These are phyloP conservation scores for Eurois occulta DNA, from an alignment of 2,888 invertebrate species.

Conservation along the genomic window DNA sequence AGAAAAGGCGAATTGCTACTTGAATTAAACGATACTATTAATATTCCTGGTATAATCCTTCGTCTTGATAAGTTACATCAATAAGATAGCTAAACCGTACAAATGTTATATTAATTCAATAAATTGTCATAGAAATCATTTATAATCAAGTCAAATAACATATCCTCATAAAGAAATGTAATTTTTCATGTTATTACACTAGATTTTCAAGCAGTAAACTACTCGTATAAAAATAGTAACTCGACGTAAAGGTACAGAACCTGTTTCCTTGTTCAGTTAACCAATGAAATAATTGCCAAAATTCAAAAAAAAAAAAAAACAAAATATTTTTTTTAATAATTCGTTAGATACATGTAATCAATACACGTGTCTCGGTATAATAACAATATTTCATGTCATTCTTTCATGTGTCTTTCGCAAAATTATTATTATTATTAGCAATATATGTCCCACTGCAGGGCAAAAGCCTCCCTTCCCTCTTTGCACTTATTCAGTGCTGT, in stretches of 20 bases:
- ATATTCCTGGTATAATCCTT: conserved; percentile 40
- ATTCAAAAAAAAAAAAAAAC: too few relatives aligned
- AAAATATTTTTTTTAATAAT: too few relatives aligned
- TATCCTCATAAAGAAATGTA: not conserved
- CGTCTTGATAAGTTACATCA: conserved; percentile 9
- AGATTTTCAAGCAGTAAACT: not conserved
- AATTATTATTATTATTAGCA: too few relatives aligned
- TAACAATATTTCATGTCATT: not conserved
- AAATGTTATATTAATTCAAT: not conserved
- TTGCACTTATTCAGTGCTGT: too few relatives aligned
- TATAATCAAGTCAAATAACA: not conserved
- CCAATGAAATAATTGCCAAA: not conserved
- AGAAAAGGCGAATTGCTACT: conserved; percentile 26
- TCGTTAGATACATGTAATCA: not conserved
- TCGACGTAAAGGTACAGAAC: not conserved
- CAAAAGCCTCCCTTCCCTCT: too few relatives aligned
- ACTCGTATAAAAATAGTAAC: not conserved
- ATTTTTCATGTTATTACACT: not conserved
- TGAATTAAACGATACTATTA: conserved; percentile 35
- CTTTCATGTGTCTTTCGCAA: too few relatives aligned
- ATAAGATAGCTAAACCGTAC: conserved; percentile 12
- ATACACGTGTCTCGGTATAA: not conserved
- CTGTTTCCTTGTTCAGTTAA: not conserved
- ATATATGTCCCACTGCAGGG: too few relatives aligned
- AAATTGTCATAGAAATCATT: not conserved